These are phyloP conservation scores for Acanthopagrus latus DNA, from an alignment of 2,797 vertebrate species.

Conservation along the genomic window DNA sequence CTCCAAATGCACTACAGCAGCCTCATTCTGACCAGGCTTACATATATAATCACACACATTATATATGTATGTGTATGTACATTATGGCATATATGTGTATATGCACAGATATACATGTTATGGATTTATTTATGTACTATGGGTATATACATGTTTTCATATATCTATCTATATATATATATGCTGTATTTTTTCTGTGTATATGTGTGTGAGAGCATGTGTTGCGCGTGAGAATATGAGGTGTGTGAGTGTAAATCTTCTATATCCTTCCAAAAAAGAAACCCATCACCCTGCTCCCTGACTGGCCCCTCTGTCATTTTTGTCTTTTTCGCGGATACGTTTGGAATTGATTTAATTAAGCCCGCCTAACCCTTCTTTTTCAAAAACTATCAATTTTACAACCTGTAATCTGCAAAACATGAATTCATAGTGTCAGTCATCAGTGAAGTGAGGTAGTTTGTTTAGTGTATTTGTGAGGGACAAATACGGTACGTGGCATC, in stretches of 20 bases:
- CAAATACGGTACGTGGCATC: not conserved
- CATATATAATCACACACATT: constrained; percentile 89
- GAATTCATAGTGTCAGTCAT: not conserved
- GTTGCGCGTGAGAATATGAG: constrained; percentile 41
- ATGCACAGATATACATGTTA: constrained; percentile 83
- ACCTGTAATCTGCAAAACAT: not conserved
- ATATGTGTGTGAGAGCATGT: constrained; percentile 54
- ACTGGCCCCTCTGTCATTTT: not conserved
- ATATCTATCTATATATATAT: constrained; percentile 78
- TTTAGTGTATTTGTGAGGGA: not conserved
- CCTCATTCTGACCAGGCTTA: constrained; percentile 74
- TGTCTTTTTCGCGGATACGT: not conserved
- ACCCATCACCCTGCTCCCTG: constrained; percentile 19
- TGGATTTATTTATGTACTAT: constrained; percentile 84
- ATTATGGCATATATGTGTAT: constrained; percentile 82
- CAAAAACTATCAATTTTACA: constrained; percentile 3
- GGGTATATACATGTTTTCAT: constrained; percentile 87
- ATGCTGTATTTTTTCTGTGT: constrained; percentile 80
- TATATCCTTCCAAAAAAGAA: constrained; percentile 28
- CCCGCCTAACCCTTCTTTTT: not conserved
- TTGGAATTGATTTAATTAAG: constrained; percentile 8
- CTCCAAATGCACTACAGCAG: constrained; percentile 87
- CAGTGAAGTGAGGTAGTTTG: constrained; percentile 2
- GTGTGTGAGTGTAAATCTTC: constrained; percentile 37
- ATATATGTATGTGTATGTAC: constrained; percentile 87